These are phyloP conservation scores for Pemphredon lugubris DNA, from an alignment of 2,888 invertebrate species.

Conservation along the genomic window DNA sequence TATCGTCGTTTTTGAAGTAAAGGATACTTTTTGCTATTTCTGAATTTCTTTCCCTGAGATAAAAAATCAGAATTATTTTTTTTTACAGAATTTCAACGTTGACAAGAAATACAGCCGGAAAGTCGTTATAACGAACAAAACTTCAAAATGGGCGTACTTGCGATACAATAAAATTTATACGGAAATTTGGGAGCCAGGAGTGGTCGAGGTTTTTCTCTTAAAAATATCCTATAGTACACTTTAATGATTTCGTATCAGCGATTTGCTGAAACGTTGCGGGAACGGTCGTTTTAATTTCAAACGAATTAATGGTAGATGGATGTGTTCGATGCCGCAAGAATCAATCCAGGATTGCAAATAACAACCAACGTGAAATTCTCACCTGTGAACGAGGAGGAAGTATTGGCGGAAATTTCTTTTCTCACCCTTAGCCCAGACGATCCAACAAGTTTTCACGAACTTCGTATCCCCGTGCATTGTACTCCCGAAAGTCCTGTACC, in stretches of 20 bases:
- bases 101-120: constrained; percentile 32
- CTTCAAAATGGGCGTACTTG: constrained; percentile 52
- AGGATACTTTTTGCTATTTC: not conserved
- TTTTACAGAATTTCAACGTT: constrained; percentile 13
- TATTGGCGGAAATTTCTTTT: constrained; percentile 52
- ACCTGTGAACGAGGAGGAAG: constrained; percentile 43
- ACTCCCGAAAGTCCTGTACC: constrained; percentile 5
- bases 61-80: not conserved
- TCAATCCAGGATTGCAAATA: constrained; percentile 51
- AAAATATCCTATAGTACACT: too few species aligned
- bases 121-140: constrained; percentile 49
- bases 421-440: constrained; percentile 51
- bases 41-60: not conserved
- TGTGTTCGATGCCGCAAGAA: constrained; percentile 43
- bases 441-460: constrained; percentile 41
- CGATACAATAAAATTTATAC: constrained; percentile 44
- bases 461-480: constrained; percentile 48
- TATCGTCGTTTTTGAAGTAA: constrained; percentile 22
- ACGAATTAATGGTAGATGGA: constrained; percentile 34
- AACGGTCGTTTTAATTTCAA: not conserved
- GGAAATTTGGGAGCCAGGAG: constrained; percentile 38
- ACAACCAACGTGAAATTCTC: constrained; percentile 51
- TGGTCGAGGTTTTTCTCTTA: constrained; percentile 36
- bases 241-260: not conserved
- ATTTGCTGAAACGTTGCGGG: too few species aligned